phyloP scores from a whole-genome alignment of 2,113 vertebrate species.

The Hepsetus odoe region DNA sequence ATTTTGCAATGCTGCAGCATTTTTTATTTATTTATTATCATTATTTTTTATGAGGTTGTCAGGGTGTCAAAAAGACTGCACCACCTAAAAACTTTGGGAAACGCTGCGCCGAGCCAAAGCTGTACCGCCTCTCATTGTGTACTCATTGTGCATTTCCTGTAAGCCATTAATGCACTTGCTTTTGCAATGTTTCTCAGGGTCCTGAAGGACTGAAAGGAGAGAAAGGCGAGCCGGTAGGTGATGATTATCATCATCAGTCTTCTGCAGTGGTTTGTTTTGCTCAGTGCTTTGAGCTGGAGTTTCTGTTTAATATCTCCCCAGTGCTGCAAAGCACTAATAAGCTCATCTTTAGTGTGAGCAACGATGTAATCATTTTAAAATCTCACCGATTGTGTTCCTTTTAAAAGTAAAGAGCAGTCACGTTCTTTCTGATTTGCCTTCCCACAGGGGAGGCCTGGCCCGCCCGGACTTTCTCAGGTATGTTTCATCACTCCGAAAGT shows the following conservation, averaged over 20 bases:
- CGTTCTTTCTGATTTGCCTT: slow-evolving; percentile 46
- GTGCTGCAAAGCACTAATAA: background rate
- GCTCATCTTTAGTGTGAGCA: background rate
- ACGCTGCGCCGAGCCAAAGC: no score
- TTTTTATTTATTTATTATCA: no score
- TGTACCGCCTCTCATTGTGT: no score
- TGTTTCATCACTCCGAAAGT: slow-evolving; percentile 56
- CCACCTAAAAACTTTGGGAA: no score
- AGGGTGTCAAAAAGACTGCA: no score
- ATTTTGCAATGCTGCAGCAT: no score
- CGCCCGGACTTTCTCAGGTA: slow-evolving; percentile 77
- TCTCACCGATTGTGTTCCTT: background rate
- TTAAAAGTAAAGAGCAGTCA: slow-evolving; percentile 2
- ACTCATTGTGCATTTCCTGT: no score
- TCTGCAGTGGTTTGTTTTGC: slow-evolving; percentile 30
- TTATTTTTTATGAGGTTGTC: no score
- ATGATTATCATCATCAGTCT: slow-evolving; percentile 26
- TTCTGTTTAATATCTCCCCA: background rate
- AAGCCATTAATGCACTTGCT: background rate
- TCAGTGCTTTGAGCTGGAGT: background rate
- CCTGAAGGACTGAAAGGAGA: slow-evolving; percentile 77
- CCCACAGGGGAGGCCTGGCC: slow-evolving; percentile 80
- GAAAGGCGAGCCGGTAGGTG: slow-evolving; percentile 80
- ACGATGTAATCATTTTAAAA: background rate
- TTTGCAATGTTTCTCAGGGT: slow-evolving; percentile 70